These are phyloP conservation scores for Xyliphius kryptos DNA, from an alignment of 2,113 vertebrate species.

Conservation along the genomic window DNA sequence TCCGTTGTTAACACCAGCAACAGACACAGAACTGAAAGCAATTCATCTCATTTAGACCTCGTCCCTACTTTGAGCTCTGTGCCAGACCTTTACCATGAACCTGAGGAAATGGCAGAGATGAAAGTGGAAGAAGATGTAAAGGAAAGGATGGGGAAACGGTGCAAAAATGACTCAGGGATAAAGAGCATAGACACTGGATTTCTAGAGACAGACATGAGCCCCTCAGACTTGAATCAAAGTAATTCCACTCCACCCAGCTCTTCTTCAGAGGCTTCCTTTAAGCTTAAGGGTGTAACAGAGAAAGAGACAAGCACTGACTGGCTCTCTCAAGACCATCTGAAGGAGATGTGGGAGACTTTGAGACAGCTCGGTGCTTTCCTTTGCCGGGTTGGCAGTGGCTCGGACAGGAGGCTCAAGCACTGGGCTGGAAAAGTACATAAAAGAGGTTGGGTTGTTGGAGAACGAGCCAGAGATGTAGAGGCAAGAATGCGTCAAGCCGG, in stretches of 20 bases:
- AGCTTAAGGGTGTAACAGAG: constrained; percentile 58
- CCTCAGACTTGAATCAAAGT: constrained; percentile 29
- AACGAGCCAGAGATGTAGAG: constrained; percentile 66
- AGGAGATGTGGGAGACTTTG: constrained; percentile 56
- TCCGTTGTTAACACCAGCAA: constrained; percentile 40
- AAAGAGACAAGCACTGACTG: constrained; percentile 32
- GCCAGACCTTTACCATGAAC: constrained; percentile 34
- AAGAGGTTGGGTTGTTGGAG: constrained; percentile 53
- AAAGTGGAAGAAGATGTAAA: neutral
- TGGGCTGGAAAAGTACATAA: constrained; percentile 40
- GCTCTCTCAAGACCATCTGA: constrained; percentile 12
- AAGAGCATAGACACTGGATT: constrained; percentile 25
- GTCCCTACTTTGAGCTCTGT: constrained; percentile 37
- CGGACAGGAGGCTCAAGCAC: constrained; percentile 63
- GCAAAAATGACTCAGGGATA: constrained; percentile 38
- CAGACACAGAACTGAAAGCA: constrained; percentile 26
- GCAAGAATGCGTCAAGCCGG: constrained; percentile 74
- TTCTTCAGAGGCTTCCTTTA: constrained; percentile 41
- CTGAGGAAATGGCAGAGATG: constrained; percentile 18
- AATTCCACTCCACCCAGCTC: constrained; percentile 28
- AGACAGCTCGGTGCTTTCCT: constrained; percentile 65
- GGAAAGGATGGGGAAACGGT: constrained; percentile 16
- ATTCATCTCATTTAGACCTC: constrained; percentile 31
- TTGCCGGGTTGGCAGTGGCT: constrained; percentile 57
- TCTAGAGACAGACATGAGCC: constrained; percentile 8